Evolutionary conservation across 2,888 invertebrate genomes (phyloP).

Genomic region (Operophtera brumata): DNA sequence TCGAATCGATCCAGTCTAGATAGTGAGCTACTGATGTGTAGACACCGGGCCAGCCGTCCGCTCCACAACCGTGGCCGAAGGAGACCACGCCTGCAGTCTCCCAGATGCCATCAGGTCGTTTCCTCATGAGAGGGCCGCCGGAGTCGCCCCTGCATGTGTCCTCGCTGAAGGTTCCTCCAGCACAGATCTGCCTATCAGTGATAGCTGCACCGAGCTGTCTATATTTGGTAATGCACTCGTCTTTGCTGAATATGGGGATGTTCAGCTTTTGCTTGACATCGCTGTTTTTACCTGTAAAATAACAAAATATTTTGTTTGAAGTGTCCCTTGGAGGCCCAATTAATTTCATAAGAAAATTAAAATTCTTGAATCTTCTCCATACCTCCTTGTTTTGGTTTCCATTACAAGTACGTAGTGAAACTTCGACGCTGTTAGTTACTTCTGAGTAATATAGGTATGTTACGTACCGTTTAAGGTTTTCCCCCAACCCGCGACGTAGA

Average conservation of each 20-base stretch:
- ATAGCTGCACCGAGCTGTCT: constrained; percentile 68
- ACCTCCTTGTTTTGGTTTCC: too few relatives aligned
- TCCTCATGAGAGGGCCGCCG: constrained; percentile 87
- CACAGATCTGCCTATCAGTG: constrained; percentile 83
- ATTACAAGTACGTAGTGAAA: too few relatives aligned
- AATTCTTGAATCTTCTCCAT: too few relatives aligned
- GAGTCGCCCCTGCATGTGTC: constrained; percentile 89
- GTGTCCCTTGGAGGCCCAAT: too few relatives aligned
- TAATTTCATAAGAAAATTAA: too few relatives aligned
- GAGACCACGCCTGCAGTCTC: constrained; percentile 84
- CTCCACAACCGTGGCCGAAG: constrained; percentile 84
- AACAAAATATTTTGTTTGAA: not conserved
- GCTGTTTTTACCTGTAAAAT: constrained; percentile 68
- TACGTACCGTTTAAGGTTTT: constrained; percentile 77
- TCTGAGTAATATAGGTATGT: too few relatives aligned
- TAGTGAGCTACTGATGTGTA: constrained; percentile 84
- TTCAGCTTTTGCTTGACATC: constrained; percentile 83
- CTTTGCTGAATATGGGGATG: constrained; percentile 78
- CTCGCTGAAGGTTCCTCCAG: constrained; percentile 84
- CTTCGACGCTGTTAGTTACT: too few relatives aligned
- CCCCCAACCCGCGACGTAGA: constrained; percentile 83
- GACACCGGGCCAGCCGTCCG: constrained; percentile 84
- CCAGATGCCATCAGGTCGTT: constrained; percentile 74
- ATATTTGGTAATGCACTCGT: constrained; percentile 78
- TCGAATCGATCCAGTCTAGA: constrained; percentile 81